Conservation (phyloP, 2,888 invertebrate species). For the Laspeyria flexula region DNA sequence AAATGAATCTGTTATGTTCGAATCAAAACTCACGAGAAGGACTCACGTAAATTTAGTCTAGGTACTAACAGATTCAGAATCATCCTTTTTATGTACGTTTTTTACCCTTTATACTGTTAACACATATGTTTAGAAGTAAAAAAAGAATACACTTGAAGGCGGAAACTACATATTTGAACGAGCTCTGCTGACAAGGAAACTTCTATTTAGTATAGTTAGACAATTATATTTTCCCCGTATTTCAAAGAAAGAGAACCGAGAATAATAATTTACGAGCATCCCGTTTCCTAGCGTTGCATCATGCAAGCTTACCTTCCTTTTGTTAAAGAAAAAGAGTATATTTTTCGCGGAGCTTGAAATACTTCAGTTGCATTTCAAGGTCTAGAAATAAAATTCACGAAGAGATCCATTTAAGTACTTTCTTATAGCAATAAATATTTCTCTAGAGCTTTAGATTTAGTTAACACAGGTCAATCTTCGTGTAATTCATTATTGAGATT, state of each 20-base stretch:
- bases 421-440: not conserved
- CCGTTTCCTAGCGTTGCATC: constrained; percentile 24
- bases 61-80: no score
- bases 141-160: not conserved
- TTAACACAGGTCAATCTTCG: no score
- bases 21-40: no score
- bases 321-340: constrained; percentile 24
- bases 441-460: no score
- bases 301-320: constrained; percentile 29
- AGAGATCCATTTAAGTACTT: not conserved
- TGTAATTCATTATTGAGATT: no score
- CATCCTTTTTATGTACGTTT: no score
- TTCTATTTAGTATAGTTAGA: constrained; percentile 32
- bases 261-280: constrained; percentile 28
- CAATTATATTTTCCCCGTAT: constrained; percentile 41
- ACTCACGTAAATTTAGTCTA: no score
- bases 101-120: not conserved
- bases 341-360: constrained; percentile 16
- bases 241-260: constrained; percentile 35
- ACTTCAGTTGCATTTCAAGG: constrained; percentile 17
- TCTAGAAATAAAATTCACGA: constrained; percentile 16
- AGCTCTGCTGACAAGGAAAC: constrained; percentile 28
- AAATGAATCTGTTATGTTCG: no score
- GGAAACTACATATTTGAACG: constrained; percentile 4
- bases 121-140: not conserved